These are phyloP conservation scores for Florisuga fusca DNA, from an alignment of 2,797 vertebrate species.

Conservation along the genomic window DNA sequence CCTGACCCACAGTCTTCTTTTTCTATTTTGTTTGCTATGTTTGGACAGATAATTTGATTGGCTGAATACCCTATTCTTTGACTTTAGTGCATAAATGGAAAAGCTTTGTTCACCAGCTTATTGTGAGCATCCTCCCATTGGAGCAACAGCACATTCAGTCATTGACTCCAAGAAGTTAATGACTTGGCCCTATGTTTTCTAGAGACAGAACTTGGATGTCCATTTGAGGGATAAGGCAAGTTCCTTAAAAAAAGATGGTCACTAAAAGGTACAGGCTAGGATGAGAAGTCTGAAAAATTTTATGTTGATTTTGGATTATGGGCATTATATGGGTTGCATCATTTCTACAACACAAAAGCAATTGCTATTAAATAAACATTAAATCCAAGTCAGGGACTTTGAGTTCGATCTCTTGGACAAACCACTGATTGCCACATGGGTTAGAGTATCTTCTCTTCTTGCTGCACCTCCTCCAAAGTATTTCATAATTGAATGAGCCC, in stretches of 20 bases:
- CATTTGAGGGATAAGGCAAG: background rate
- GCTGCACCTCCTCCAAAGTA: background rate
- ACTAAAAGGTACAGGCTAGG: background rate
- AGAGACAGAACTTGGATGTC: background rate
- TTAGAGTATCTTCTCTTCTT: background rate
- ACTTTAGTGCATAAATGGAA: background rate
- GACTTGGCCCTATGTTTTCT: background rate
- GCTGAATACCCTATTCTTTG: constrained; percentile 12
- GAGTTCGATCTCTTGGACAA: background rate
- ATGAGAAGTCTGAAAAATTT: background rate
- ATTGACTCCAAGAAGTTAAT: constrained; percentile 16
- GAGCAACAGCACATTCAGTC: background rate
- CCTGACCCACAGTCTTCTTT: background rate
- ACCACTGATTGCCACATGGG: background rate
- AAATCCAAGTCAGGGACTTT: background rate
- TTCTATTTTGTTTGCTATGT: constrained; percentile 8
- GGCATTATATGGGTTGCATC: background rate
- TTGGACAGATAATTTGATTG: constrained; percentile 47
- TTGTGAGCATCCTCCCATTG: background rate
- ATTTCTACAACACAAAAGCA: background rate
- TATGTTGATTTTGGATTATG: background rate
- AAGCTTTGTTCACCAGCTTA: constrained; percentile 1
- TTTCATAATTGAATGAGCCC: background rate
- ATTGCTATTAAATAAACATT: background rate
- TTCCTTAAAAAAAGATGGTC: background rate